Evolutionary conservation across 2,888 invertebrate genomes (phyloP).

Genomic region (Neocrepidodera transversa): DNA sequence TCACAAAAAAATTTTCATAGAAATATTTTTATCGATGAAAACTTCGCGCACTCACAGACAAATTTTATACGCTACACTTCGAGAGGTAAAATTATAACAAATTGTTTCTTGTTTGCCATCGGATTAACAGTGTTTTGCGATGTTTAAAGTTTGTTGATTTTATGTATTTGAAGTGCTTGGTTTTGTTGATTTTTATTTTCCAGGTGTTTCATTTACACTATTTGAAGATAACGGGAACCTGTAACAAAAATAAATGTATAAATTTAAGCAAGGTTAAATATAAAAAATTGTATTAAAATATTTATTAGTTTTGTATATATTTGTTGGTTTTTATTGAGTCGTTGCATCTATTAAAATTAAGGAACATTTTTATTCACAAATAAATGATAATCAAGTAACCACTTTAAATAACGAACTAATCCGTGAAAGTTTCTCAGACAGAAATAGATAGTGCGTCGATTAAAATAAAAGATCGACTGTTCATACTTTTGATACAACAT

Average conservation of each 20-base stretch:
- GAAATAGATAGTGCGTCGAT: too few relatives aligned
- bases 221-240: constrained; percentile 12
- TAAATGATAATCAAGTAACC: too few relatives aligned
- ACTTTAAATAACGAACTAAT: too few relatives aligned
- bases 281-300: too few relatives aligned
- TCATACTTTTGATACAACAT: too few relatives aligned
- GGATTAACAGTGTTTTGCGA: constrained; percentile 8
- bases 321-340: too few relatives aligned
- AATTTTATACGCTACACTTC: not conserved
- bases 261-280: not conserved
- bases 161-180: not conserved
- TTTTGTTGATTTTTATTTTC: constrained; percentile 7
- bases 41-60: not conserved
- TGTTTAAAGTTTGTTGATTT: constrained; percentile 13
- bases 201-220: constrained; percentile 19
- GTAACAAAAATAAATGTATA: constrained; percentile 2
- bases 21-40: not conserved
- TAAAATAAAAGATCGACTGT: too few relatives aligned
- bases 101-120: constrained; percentile 21
- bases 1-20: not conserved
- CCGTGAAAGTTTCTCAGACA: too few relatives aligned
- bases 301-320: too few relatives aligned
- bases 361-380: too few relatives aligned
- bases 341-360: too few relatives aligned
- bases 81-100: not conserved